Evolutionary conservation across 2,888 invertebrate genomes (phyloP).

Genomic region (Linnaemya vulpina): DNA sequence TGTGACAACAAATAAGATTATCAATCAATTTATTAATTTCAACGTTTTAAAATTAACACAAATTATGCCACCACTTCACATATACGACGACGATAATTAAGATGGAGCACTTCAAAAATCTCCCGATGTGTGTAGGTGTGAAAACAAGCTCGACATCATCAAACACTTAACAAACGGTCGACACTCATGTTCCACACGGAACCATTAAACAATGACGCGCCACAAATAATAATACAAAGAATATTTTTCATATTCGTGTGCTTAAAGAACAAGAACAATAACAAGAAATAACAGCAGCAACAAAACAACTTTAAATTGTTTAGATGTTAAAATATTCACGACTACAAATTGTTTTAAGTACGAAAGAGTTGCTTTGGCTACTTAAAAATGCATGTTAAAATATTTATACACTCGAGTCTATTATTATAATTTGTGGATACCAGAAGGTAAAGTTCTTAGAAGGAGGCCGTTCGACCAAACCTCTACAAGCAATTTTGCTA

Average conservation of each 20-base stretch:
- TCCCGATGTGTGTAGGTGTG: conserved; percentile 16
- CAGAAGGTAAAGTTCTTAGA: conserved; percentile 30
- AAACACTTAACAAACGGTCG: conserved; percentile 39
- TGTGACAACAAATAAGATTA: conserved; percentile 30
- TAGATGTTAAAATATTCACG: conserved; percentile 49
- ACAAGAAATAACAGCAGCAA: not conserved
- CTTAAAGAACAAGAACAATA: not conserved
- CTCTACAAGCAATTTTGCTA: conserved; percentile 29
- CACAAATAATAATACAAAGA: not conserved
- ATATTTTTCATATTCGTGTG: not conserved
- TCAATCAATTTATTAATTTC: conserved; percentile 37
- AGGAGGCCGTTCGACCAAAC: conserved; percentile 12
- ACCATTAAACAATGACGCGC: conserved; percentile 40
- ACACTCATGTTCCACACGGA: conserved; percentile 21
- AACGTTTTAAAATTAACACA: conserved; percentile 1
- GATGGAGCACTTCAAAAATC: conserved; percentile 46
- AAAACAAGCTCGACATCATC: not conserved
- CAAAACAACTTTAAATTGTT: conserved; percentile 20
- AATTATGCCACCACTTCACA: not conserved
- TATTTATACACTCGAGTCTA: conserved; percentile 38
- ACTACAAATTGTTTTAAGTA: conserved; percentile 37
- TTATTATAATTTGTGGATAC: conserved; percentile 41
- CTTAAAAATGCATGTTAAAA: conserved; percentile 54
- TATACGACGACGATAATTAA: conserved; percentile 26
- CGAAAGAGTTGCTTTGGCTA: conserved; percentile 25